Conservation (phyloP, 2,888 invertebrate species). For the Xiphydria camelus region DNA sequence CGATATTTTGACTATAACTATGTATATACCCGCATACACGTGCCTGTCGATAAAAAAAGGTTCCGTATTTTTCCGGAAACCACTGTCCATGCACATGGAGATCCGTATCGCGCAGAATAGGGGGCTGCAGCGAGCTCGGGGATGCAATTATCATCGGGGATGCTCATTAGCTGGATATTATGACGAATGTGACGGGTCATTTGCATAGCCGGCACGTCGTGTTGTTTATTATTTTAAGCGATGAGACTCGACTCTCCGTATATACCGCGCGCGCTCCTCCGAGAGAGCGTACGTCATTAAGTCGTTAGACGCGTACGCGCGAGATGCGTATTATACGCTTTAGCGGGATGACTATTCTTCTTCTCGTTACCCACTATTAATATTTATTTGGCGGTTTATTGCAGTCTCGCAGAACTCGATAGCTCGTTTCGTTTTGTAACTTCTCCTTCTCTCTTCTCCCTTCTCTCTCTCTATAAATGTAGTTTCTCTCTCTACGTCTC, state of each 20-base stretch:
- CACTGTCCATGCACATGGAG: too few relatives aligned
- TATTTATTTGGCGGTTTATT: background rate
- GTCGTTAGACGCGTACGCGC: slow-evolving; percentile 1
- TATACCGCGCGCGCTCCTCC: background rate
- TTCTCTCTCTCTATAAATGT: too few relatives aligned
- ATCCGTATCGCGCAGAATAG: too few relatives aligned
- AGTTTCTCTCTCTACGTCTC: too few relatives aligned
- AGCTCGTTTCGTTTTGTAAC: background rate
- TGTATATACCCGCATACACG: too few relatives aligned
- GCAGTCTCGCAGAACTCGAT: background rate
- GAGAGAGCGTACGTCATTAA: background rate
- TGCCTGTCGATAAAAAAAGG: too few relatives aligned
- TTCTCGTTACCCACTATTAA: background rate
- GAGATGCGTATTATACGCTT: background rate
- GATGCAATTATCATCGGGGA: background rate
- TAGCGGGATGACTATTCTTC: background rate
- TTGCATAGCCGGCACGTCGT: background rate
- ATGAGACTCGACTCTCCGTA: background rate
- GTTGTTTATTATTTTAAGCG: background rate
- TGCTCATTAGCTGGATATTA: background rate
- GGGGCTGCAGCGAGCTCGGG: too few relatives aligned
- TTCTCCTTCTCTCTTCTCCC: too few relatives aligned
- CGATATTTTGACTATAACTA: too few relatives aligned
- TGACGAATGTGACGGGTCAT: background rate
- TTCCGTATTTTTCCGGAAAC: too few relatives aligned